phyloP scores from a whole-genome alignment of 1,140 invertebrate species.

The Micrasema minimum region DNA sequence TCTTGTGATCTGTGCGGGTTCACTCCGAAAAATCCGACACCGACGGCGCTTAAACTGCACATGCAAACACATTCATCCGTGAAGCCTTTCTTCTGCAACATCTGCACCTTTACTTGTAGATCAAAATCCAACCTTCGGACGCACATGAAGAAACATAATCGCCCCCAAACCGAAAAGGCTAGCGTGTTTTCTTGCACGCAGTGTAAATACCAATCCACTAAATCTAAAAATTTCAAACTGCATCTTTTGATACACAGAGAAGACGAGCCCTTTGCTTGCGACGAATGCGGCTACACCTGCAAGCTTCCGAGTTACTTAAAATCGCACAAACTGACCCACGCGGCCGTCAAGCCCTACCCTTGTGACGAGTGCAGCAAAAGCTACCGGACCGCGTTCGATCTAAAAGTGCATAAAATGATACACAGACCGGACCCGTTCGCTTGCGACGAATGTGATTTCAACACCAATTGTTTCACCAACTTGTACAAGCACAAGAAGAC shows the following conservation, averaged over 20 bases:
- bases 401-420: slow-evolving; percentile 34
- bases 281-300: slow-evolving; percentile 34
- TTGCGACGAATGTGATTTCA: slow-evolving; percentile 38
- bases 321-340: slow-evolving; percentile 30
- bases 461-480: slow-evolving; percentile 30
- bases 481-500: slow-evolving; percentile 34
- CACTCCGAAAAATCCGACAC: slow-evolving; percentile 43
- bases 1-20: slow-evolving; percentile 56
- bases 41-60: slow-evolving; percentile 20
- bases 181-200: slow-evolving; percentile 22
- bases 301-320: slow-evolving; percentile 22
- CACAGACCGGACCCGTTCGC: slow-evolving; percentile 31
- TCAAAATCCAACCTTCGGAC: slow-evolving; percentile 13
- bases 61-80: slow-evolving; percentile 26
- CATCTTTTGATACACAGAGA: slow-evolving; percentile 35
- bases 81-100: slow-evolving; percentile 29
- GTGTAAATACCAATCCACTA: slow-evolving; percentile 30
- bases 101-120: slow-evolving; percentile 27
- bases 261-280: slow-evolving; percentile 32
- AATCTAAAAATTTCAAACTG: slow-evolving; percentile 24
- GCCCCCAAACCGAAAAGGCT: slow-evolving; percentile 3
- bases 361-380: slow-evolving; percentile 32
- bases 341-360: slow-evolving; percentile 9
- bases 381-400: slow-evolving; percentile 24
- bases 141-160: slow-evolving; percentile 19